Evolutionary conservation across 2,888 invertebrate species (phyloP), one percentile per base, ranked within the genome.

Genomic region (Microchrysa polita): DNA sequence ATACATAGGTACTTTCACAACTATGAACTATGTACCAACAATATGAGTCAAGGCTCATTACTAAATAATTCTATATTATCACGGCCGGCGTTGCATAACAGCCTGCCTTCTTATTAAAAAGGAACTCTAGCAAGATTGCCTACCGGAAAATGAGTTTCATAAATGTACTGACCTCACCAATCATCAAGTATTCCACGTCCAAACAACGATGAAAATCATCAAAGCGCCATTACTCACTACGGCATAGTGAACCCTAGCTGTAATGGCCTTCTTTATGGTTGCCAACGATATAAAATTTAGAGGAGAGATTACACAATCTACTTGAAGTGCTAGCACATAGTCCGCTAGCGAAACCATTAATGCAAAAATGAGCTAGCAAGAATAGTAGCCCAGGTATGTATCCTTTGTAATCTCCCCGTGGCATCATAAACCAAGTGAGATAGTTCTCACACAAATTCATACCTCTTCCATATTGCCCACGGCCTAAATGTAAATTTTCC

Each of bases 231-330:
- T 40, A 63, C 23, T 40, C 42, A 63, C 16, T 40, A 16, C 40
- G 10, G 18, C 40, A 63, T 60, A 60, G 20, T 2, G 16, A 42
- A 34, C 63, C 63, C 63, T 12, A 40, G 7, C 20, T 22, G 20
- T 57, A 63, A 63, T 63, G 63, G 18, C 63, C 42, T 59, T 22
- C 9, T 63, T 63, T 42, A 63, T 63, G 42, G 63, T 20, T 7
- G 16, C 59, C 59, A 5, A 59, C 23, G 42, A 34, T 63, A 63
- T 63, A 63, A 63, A 63, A 40, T 63, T 40, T 16, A 2, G n/a
- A 40, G 16, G 14, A 34, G 27, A 34, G 63, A 40, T 34, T 48
- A 48, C 16, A 12, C 10, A 52, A 12, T 52, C n/a, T 7, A 34
- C 27, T 34, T 34, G 4, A 2, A 7, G 27, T 48, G 20, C 57